These are phyloP conservation scores for Pycnonotus jocosus DNA, from an alignment of 2,113 vertebrate genomes.

Conservation along the genomic window DNA sequence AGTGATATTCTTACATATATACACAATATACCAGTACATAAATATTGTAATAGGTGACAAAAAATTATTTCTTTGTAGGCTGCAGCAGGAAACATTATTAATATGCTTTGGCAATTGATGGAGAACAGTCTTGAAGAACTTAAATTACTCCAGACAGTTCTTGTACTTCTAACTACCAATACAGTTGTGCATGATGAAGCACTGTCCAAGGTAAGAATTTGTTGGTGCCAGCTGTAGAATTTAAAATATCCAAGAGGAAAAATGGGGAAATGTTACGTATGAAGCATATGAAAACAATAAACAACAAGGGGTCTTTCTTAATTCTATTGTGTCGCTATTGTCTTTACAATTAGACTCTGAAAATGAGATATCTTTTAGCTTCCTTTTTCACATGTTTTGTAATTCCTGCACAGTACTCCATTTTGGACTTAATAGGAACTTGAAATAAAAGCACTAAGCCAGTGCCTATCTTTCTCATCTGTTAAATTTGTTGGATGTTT, in stretches of 20 bases:
- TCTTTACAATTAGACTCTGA: not conserved
- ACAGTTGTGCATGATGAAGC: constrained; percentile 97
- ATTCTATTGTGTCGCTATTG: not conserved
- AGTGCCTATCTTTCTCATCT: not conserved
- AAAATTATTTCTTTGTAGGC: constrained; percentile 74
- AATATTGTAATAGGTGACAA: not conserved
- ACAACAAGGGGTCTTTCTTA: not conserved
- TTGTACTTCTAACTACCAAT: constrained; percentile 96
- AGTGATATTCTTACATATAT: not conserved
- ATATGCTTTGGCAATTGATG: constrained; percentile 99
- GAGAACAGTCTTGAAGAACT: constrained; percentile 97
- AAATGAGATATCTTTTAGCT: not conserved
- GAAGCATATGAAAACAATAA: not conserved
- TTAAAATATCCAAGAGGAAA: not conserved
- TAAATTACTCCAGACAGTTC: constrained; percentile 95
- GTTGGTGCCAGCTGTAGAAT: not conserved
- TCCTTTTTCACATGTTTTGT: not conserved
- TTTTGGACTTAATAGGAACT: not conserved
- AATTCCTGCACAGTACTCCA: not conserved
- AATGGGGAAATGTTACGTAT: not conserved
- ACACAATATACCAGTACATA: not conserved
- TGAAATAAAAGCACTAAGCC: not conserved
- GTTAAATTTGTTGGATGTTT: not conserved
- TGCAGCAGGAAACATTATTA: constrained; percentile 97
- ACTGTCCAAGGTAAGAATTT: constrained; percentile 88